These are phyloP conservation scores for Harlomillsia oculata DNA, from an alignment of 1,140 invertebrate genomes.

Conservation along the genomic window DNA sequence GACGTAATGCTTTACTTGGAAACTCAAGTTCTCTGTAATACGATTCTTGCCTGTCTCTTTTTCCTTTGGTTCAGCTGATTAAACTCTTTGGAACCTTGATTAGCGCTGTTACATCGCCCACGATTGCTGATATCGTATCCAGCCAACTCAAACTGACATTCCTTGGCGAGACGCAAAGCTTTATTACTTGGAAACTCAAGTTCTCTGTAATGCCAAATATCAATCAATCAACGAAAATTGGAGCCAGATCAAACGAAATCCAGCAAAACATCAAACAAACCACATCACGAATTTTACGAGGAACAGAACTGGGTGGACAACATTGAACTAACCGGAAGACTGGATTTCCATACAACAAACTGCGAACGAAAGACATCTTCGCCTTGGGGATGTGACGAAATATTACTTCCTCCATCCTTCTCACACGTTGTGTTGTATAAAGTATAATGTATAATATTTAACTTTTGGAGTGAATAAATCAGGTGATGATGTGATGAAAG, in stretches of 20 bases:
- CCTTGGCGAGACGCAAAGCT: not conserved
- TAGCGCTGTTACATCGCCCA: too few species aligned
- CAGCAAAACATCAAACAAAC: not conserved
- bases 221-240: not conserved
- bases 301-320: too few species aligned
- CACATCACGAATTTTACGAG: not conserved
- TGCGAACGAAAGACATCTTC: too few species aligned
- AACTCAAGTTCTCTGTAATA: conserved; percentile 2
- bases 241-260: not conserved
- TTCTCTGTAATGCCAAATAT: conserved; percentile 4
- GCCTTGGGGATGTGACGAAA: too few species aligned
- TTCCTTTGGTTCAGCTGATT: not conserved
- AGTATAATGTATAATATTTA: too few species aligned
- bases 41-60: not conserved
- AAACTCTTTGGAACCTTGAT: too few species aligned
- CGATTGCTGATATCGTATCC: not conserved
- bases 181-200: not conserved
- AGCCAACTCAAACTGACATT: not conserved
- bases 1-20: not conserved
- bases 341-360: too few species aligned
- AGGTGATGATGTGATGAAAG: too few species aligned
- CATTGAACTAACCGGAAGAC: too few species aligned
- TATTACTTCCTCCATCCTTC: too few species aligned
- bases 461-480: too few species aligned
- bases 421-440: too few species aligned